Evolutionary conservation across 2,113 vertebrate species (phyloP), one percentile per base, ranked within the genome.

Genomic region (Lates calcarifer): DNA sequence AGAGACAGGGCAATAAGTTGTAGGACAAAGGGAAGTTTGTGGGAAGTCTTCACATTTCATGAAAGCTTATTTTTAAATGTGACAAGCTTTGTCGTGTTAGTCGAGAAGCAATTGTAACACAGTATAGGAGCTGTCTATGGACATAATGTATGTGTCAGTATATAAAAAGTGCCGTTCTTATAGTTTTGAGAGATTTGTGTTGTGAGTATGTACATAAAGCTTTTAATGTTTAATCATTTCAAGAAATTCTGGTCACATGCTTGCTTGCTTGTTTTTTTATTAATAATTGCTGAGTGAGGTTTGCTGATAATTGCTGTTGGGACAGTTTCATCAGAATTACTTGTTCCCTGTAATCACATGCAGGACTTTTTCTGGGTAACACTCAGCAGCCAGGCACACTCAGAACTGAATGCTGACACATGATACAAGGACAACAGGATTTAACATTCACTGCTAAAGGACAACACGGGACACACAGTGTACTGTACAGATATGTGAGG

Each of bases 21-120:
- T 84, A 86, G 92, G 91, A 90, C 90, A 91, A 90, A 90, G 68
- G 65, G 78, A 90, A 87, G 91, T 92, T 90, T 87, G 74, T 85
- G 57, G 74, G 82, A 90, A 86, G 89, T 91, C 89, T 77, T 89
- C 73, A 62, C 78, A 79, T 81, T 92, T 87, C 79, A 26, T 88
- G 63, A 90, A 77, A 83, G 83, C 85, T 77, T 83, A 74, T 85
- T 85, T 83, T 81, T 78, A 62, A 80, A 84, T 72, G 77, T 86
- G 86, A 83, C 78, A 79, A 85, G 68, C 65, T 86, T 78, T 15
- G 51, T 82, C 61, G 39, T 85, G 57, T 78, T 69, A 41, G 75
- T 65, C 69, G 55, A 74, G 70, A 31, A 58, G n/a, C 69, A 57
- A 86, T 77, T 84, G 53, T 62, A 24, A 22, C 41, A 33, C 29